Conservation (phyloP, 2,888 invertebrate genomes). For the Meteorus cinctellus region DNA sequence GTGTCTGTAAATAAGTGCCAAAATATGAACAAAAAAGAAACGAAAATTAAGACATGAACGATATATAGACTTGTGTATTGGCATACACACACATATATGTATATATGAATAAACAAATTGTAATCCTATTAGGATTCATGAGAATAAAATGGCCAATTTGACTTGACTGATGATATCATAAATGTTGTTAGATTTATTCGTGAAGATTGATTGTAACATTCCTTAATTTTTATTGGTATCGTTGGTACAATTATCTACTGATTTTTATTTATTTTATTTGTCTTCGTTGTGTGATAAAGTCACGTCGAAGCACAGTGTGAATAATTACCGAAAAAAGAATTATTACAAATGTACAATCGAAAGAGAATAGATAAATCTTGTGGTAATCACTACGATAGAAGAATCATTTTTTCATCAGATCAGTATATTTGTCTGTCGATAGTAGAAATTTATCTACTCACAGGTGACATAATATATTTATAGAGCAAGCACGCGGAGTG, state of each 20-base stretch:
- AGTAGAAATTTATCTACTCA: not conserved
- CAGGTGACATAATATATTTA: slow-evolving; percentile 4
- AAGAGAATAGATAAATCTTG: too few relatives aligned
- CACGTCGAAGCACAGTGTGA: not conserved
- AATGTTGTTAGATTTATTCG: not conserved
- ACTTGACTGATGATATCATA: not conserved
- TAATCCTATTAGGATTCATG: not conserved
- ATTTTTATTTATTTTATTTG: not conserved
- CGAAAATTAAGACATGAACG: not conserved
- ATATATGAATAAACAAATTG: not conserved
- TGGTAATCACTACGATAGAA: too few relatives aligned
- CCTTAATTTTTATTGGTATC: not conserved
- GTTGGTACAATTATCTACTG: not conserved
- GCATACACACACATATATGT: not conserved
- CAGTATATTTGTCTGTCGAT: too few relatives aligned
- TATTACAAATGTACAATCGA: too few relatives aligned
- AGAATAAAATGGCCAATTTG: slow-evolving; percentile 1
- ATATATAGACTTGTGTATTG: slow-evolving; percentile 9
- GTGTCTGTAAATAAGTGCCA: slow-evolving; percentile 12
- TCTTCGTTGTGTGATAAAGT: not conserved
- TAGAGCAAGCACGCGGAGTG: not conserved
- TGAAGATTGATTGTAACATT: not conserved
- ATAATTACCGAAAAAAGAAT: too few relatives aligned
- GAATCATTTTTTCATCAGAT: too few relatives aligned
- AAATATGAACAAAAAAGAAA: not conserved